A percentile compares a stretch with the other conserved stretches of the same genome.
phyloP scores from a whole-genome alignment of 2,888 invertebrate genomes.

The Desoria tigrina region DNA sequence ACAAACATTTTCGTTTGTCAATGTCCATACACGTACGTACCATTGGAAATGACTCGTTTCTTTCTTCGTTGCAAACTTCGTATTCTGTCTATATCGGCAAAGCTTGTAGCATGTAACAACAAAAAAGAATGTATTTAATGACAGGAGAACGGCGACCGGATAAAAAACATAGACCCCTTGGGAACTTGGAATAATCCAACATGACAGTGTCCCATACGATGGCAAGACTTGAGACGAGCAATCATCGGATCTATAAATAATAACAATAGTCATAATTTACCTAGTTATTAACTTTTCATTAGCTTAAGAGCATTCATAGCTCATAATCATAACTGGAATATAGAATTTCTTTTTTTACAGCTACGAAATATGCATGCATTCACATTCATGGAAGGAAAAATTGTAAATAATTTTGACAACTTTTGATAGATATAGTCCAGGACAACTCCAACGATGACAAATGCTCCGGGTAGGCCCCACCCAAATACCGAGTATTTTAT shows the following conservation, averaged over 20 bases:
- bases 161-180: slow-evolving; percentile 45
- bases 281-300: too few relatives aligned
- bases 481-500: slow-evolving; percentile 42
- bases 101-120: slow-evolving; percentile 41
- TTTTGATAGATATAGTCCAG: slow-evolving; percentile 41
- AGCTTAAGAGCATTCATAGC: too few relatives aligned
- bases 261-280: too few relatives aligned
- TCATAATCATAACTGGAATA: not conserved
- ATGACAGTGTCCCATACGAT: slow-evolving; percentile 35
- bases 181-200: slow-evolving; percentile 29
- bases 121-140: slow-evolving; percentile 38
- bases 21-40: slow-evolving; percentile 14
- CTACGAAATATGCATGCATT: too few relatives aligned
- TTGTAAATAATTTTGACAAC: too few relatives aligned
- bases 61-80: slow-evolving; percentile 33
- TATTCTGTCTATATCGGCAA: slow-evolving; percentile 32
- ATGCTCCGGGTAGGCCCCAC: slow-evolving; percentile 37
- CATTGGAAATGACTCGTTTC: slow-evolving; percentile 30
- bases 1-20: not conserved
- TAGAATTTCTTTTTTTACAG: too few relatives aligned
- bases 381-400: too few relatives aligned
- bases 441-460: slow-evolving; percentile 26
- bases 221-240: slow-evolving; percentile 35
- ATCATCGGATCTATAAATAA: slow-evolving; percentile 21
- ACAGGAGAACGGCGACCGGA: slow-evolving; percentile 35